Conservation (phyloP, 1,140 invertebrate genomes). For the Ips typographus region DNA sequence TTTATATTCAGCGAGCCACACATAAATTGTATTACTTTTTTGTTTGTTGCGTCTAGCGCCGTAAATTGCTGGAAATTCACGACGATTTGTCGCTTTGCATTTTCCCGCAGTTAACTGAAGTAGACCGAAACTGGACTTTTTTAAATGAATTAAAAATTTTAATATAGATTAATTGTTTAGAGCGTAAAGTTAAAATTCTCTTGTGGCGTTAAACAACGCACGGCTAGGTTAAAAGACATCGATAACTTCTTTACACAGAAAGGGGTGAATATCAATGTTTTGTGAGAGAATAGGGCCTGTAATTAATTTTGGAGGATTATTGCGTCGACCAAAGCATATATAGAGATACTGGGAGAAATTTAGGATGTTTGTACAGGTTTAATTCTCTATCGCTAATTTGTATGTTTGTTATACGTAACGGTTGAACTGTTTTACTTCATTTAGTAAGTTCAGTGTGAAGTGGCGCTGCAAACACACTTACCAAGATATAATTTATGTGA, state of each 20-base stretch:
- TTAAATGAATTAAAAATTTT: no score
- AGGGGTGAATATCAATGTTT: slow-evolving; percentile 25
- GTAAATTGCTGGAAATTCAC: slow-evolving; percentile 11
- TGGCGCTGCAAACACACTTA: not conserved
- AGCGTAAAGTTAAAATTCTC: not conserved
- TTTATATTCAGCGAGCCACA: slow-evolving; percentile 1
- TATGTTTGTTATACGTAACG: slow-evolving; percentile 13
- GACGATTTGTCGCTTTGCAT: slow-evolving; percentile 10
- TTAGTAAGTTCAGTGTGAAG: slow-evolving; percentile 5
- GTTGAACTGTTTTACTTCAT: slow-evolving; percentile 8
- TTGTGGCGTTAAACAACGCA: not conserved
- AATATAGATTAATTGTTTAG: no score
- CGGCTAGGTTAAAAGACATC: slow-evolving; percentile 15
- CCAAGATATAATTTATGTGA: not conserved
- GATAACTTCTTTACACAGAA: slow-evolving; percentile 26
- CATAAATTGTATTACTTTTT: slow-evolving; percentile 20
- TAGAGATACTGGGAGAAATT: slow-evolving; percentile 19
- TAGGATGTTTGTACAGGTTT: slow-evolving; percentile 22
- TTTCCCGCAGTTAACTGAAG: slow-evolving; percentile 3
- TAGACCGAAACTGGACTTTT: not conserved
- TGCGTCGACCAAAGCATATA: slow-evolving; percentile 23
- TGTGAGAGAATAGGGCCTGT: slow-evolving; percentile 13
- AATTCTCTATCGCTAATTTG: slow-evolving; percentile 21
- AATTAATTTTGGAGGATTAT: slow-evolving; percentile 25
- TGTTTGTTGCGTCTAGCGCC: slow-evolving; percentile 5